Conservation (phyloP, 2,888 invertebrate species). For the Himalopsyche tibetana region DNA sequence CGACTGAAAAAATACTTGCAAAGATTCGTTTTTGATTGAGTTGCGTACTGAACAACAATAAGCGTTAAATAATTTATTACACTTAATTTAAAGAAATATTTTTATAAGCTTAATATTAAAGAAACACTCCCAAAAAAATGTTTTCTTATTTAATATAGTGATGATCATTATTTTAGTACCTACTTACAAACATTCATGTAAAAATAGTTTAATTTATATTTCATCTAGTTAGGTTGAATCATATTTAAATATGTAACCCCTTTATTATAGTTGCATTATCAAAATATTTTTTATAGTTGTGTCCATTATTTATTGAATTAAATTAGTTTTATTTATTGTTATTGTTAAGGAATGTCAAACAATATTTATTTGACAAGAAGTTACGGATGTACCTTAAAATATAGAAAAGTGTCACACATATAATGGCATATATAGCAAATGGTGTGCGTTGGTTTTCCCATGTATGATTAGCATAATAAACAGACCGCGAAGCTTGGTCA, state of each 20-base stretch:
- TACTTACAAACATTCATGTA: constrained; percentile 63
- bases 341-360: background rate
- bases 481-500: constrained; percentile 49
- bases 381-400: constrained; percentile 56
- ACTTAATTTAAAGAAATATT: constrained; percentile 66
- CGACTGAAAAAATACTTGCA: constrained; percentile 7
- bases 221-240: background rate
- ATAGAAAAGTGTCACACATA: constrained; percentile 51
- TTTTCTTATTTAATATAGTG: constrained; percentile 31
- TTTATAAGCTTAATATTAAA: constrained; percentile 66
- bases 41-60: constrained; percentile 66
- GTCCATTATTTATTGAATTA: background rate
- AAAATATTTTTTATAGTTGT: background rate
- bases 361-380: constrained; percentile 23
- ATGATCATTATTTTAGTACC: constrained; percentile 54
- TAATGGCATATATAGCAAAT: constrained; percentile 54
- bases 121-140: constrained; percentile 43
- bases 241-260: background rate
- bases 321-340: background rate
- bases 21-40: background rate
- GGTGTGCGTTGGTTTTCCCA: constrained; percentile 50
- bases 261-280: background rate
- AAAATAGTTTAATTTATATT: constrained; percentile 32
- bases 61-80: constrained; percentile 69
- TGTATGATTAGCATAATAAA: constrained; percentile 48